A percentile compares a stretch with the other conserved stretches of the same genome.
phyloP scores from a whole-genome alignment of 1,140 invertebrate genomes.

The Lepidotrigona ventralis region DNA sequence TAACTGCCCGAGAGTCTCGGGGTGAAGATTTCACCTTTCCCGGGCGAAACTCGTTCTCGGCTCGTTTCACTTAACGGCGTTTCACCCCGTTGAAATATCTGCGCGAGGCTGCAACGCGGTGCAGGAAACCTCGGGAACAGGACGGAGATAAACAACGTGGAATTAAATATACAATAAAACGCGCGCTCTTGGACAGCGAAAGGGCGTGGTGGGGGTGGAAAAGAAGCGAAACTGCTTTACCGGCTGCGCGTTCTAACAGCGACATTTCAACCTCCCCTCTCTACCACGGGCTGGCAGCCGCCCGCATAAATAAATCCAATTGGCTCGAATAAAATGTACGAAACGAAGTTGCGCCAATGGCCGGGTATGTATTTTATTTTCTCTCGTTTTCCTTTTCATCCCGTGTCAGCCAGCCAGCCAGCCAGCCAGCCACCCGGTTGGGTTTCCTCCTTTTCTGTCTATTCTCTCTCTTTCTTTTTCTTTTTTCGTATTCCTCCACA shows the following conservation, averaged over 20 bases:
- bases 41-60: background rate
- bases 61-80: conserved; percentile 20
- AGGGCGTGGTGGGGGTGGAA: conserved; percentile 61
- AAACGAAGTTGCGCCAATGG: conserved; percentile 66
- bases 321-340: conserved; percentile 71
- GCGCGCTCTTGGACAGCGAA: conserved; percentile 59
- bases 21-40: conserved; percentile 24
- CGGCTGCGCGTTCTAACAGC: conserved; percentile 41
- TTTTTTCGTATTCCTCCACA: background rate
- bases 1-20: conserved; percentile 20
- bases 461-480: background rate
- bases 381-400: conserved; percentile 52
- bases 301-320: conserved; percentile 70
- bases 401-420: conserved; percentile 14
- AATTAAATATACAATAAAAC: conserved; percentile 71
- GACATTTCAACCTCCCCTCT: conserved; percentile 44
- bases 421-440: conserved; percentile 17
- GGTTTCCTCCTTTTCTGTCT: conserved; percentile 21
- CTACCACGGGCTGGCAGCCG: conserved; percentile 33
- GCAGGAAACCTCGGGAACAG: conserved; percentile 21
- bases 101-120: conserved; percentile 1
- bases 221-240: conserved; percentile 64
- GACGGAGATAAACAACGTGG: conserved; percentile 57
- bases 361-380: conserved; percentile 64
- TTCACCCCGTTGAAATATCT: conserved; percentile 58